phyloP scores from a whole-genome alignment of 2,113 vertebrate species.

The Marmota flaviventris region DNA sequence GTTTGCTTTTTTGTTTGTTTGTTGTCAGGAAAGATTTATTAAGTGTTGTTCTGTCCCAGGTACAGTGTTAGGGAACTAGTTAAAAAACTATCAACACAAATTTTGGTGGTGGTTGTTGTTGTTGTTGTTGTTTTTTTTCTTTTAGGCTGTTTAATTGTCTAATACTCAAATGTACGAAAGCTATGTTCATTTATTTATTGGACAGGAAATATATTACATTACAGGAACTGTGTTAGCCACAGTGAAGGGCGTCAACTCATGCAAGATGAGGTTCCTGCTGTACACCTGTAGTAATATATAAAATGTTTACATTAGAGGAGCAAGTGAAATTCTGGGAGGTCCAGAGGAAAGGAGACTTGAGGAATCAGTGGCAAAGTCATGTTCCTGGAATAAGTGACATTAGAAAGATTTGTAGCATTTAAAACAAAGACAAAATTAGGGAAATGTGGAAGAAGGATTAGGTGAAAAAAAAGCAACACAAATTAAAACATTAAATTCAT shows the following conservation, averaged over 20 bases:
- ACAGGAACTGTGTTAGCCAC: not conserved
- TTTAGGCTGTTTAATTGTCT: not conserved
- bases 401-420: not conserved
- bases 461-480: not conserved
- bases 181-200: not conserved
- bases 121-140: not conserved
- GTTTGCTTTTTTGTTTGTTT: not conserved
- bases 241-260: not conserved
- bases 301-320: not conserved
- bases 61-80: not conserved
- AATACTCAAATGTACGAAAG: not conserved
- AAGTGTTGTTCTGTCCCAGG: not conserved
- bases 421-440: not conserved
- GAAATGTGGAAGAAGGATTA: not conserved
- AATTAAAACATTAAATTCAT: not conserved
- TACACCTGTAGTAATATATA: not conserved
- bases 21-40: not conserved
- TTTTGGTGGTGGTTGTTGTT: no score
- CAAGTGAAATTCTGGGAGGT: not conserved
- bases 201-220: not conserved
- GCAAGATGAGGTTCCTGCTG: rapidly evolving
- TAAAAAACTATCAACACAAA: not conserved
- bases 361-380: not conserved
- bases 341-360: not conserved
- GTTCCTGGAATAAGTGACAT: not conserved